Conservation (phyloP, 1,140 invertebrate genomes). For the Zophobas atratus region DNA sequence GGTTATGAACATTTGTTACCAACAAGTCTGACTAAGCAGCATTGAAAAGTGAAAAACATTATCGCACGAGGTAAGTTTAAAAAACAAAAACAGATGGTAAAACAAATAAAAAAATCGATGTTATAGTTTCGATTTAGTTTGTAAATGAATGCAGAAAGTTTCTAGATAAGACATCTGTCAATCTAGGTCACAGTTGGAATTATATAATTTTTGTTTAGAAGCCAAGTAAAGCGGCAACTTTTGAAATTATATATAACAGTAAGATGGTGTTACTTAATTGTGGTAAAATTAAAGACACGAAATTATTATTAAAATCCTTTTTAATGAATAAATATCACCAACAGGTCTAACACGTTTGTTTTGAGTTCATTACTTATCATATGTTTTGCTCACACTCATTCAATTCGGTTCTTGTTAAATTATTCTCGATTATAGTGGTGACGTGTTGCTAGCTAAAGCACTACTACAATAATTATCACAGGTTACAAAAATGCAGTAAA, state of each 20-base stretch:
- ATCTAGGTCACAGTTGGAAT: slow-evolving; percentile 29
- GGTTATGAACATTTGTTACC: slow-evolving; percentile 27
- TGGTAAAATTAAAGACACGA: too few relatives aligned
- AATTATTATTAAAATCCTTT: too few relatives aligned
- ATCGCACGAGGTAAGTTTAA: slow-evolving; percentile 5
- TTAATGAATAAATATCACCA: too few relatives aligned
- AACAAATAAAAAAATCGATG: not conserved
- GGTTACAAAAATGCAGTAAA: slow-evolving; percentile 6
- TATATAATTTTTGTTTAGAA: slow-evolving; percentile 33
- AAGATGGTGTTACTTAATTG: too few relatives aligned
- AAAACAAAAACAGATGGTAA: slow-evolving; percentile 2
- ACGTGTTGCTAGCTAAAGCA: slow-evolving; percentile 1
- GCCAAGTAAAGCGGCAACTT: slow-evolving; percentile 1
- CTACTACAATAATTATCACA: not conserved
- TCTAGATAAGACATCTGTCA: slow-evolving; percentile 15
- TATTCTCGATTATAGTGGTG: too few relatives aligned
- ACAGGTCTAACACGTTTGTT: too few relatives aligned
- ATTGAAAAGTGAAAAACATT: slow-evolving; percentile 34
- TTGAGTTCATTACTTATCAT: too few relatives aligned
- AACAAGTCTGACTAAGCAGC: slow-evolving; percentile 37
- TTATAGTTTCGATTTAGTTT: not conserved
- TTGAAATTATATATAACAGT: not conserved
- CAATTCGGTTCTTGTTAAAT: too few relatives aligned
- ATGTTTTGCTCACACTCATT: too few relatives aligned
- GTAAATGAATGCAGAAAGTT: slow-evolving; percentile 14